phyloP scores from a whole-genome alignment of 2,113 vertebrate species.

The Riparia riparia region DNA sequence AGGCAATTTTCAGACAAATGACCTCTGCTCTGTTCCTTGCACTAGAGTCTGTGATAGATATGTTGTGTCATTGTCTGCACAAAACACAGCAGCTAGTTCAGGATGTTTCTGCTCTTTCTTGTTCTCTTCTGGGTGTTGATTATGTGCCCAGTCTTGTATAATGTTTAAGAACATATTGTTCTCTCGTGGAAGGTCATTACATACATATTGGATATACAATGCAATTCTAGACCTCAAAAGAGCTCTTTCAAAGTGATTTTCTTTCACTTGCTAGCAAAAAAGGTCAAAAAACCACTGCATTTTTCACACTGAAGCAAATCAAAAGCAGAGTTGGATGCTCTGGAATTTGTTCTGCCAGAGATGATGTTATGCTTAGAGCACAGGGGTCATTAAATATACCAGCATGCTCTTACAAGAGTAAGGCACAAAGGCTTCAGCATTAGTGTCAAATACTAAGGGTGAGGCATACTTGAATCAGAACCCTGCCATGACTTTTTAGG shows the following conservation, averaged over 20 bases:
- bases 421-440: not conserved
- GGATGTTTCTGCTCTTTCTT: not conserved
- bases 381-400: not conserved
- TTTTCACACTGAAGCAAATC: not conserved
- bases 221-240: not conserved
- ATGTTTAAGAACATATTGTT: conserved; percentile 6
- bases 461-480: not conserved
- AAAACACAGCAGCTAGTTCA: not conserved
- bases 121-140: not conserved
- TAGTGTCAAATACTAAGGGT: not conserved
- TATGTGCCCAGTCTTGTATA: not conserved
- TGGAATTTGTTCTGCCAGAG: conserved; percentile 17
- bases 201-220: not conserved
- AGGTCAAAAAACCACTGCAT: not conserved
- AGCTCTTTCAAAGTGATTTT: not conserved
- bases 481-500: not conserved
- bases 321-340: not conserved
- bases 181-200: not conserved
- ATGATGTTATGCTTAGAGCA: not conserved
- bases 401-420: not conserved
- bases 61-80: not conserved
- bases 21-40: not conserved
- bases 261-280: not conserved
- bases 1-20: not conserved
- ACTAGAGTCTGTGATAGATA: not conserved